Conservation (phyloP, 2,888 invertebrate species). For the Caenorhabditis virilis region DNA sequence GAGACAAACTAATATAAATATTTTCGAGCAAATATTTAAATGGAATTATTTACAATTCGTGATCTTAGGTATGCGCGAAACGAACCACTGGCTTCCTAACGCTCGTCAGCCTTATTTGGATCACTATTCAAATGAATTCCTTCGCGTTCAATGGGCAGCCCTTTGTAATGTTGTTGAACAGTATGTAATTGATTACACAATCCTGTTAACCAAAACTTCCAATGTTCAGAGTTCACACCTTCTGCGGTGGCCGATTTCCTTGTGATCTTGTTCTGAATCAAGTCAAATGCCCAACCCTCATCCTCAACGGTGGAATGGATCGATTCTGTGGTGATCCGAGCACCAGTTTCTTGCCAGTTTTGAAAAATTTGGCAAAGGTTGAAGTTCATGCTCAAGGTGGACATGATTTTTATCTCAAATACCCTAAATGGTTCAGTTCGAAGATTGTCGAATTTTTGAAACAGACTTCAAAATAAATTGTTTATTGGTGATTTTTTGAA, state of each 20-base stretch:
- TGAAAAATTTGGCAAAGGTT: constrained; percentile 53
- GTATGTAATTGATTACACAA: constrained; percentile 33
- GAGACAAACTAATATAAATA: too few relatives aligned
- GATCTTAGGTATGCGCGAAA: constrained; percentile 67
- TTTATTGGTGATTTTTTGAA: constrained; percentile 1
- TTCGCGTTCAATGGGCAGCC: constrained; percentile 65
- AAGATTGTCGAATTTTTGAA: constrained; percentile 48
- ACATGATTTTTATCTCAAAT: constrained; percentile 66
- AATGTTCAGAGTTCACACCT: constrained; percentile 57
- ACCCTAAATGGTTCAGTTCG: constrained; percentile 64
- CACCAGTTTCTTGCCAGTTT: constrained; percentile 45
- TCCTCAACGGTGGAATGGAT: constrained; percentile 62
- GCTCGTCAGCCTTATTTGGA: constrained; percentile 61
- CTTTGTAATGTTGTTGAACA: constrained; percentile 65
- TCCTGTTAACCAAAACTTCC: neutral
- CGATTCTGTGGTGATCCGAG: constrained; percentile 64
- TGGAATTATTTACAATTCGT: too few relatives aligned
- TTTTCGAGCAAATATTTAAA: too few relatives aligned
- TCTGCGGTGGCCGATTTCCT: constrained; percentile 64
- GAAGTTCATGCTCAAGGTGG: constrained; percentile 66
- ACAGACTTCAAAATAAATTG: neutral
- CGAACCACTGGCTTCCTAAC: constrained; percentile 63
- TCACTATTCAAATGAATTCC: constrained; percentile 60
- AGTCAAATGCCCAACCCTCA: constrained; percentile 57
- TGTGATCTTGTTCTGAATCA: constrained; percentile 55